Evolutionary conservation across 2,888 invertebrate genomes (phyloP).

Genomic region (Branchinecta sandiegonensis): DNA sequence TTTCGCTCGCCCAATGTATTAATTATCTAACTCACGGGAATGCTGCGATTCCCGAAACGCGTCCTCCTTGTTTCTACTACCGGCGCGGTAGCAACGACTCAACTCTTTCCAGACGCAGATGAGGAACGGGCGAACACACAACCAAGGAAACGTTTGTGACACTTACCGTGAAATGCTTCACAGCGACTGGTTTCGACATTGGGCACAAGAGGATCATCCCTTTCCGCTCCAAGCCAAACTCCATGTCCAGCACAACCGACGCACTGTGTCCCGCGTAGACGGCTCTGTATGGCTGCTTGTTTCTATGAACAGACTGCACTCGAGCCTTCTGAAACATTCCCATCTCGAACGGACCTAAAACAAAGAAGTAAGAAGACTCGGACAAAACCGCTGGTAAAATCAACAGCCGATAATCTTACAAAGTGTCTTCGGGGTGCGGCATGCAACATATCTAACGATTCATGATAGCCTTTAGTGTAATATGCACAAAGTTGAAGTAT

Average conservation of each 20-base stretch:
- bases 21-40: too few species aligned
- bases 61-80: too few species aligned
- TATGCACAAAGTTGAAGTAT: too few species aligned
- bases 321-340: conserved; percentile 61
- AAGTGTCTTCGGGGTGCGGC: too few species aligned
- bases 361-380: background rate
- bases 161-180: conserved; percentile 41
- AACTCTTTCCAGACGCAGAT: too few species aligned
- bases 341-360: conserved; percentile 52
- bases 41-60: too few species aligned
- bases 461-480: too few species aligned
- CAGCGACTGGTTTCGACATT: conserved; percentile 37
- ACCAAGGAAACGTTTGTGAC: background rate
- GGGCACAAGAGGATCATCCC: conserved; percentile 68
- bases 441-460: too few species aligned
- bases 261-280: conserved; percentile 85
- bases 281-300: conserved; percentile 72
- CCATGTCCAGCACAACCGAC: conserved; percentile 51
- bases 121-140: background rate
- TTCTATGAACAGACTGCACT: conserved; percentile 75
- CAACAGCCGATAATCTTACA: too few species aligned
- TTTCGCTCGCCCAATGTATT: too few species aligned
- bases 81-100: too few species aligned
- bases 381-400: too few species aligned
- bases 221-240: conserved; percentile 44